Base-by-base conservation (phyloP, 2,888 invertebrate species). In the Sericinus montela region DNA sequence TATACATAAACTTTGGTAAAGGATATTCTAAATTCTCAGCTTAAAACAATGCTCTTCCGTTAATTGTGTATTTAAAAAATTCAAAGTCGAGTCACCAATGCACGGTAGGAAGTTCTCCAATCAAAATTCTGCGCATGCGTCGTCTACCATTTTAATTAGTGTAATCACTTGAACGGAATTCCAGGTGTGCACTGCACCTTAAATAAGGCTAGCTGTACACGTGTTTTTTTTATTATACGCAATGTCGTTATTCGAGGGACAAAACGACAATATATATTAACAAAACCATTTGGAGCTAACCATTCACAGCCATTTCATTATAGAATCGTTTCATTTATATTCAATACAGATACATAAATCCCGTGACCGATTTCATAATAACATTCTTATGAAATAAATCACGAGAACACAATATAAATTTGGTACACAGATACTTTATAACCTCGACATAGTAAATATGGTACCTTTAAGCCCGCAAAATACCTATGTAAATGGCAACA, bases 131-230 rank as follows among this genome's bases (percentile, higher is more conserved):
- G 19, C 5, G 23, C 15, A 13, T 15, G 28, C 15, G 39, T 30
- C 23, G 28, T 44, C 38, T 25, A 30, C 43, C 38, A 48, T 48
- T 44, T 43, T 47, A 51, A 51, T 51, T 51, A 47, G 32, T 25
- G 34, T 40, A n/a, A 28, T 30, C 30, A 47, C 14, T 19, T 34
- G 34, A 39, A 6, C 10, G 36, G 51, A 43, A 47, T 51, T 28
- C 40, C 36, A 29, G 41, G 3, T 15, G 15, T 13, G n/a, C n/a
- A 25, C 15, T 19, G 32, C 36, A 29, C 19, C 8, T 42, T 23
- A 37, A 42, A 36, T 42, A 23, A 36, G 25, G 10, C 35, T 25
- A n/a, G 4, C 35, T n/a, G n/a, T n/a, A 23, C 16, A 4, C 14
- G n/a, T 48, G 35, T 48, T 43, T 34, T 48, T 41, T 48, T 43